Evolutionary conservation across 2,113 vertebrate species (phyloP).

Genomic region (Odocoileus hemionus): DNA sequence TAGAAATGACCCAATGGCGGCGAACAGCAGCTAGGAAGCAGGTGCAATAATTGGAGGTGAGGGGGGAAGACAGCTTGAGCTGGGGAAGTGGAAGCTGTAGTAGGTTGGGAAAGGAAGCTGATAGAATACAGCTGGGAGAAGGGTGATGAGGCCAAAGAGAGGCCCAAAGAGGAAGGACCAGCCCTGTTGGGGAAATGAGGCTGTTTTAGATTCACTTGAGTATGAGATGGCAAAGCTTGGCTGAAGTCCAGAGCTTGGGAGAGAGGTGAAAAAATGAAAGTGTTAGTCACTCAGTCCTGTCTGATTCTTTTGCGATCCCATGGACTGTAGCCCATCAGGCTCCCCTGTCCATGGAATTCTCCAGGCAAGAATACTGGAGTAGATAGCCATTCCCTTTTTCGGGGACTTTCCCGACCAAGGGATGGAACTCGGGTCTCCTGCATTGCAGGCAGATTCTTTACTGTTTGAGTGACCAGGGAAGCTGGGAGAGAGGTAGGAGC

Average conservation of each 20-base stretch:
- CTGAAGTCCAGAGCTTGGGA: neutral
- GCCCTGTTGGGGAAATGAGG: accelerated
- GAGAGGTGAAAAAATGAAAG: neutral
- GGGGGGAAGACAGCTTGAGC: neutral
- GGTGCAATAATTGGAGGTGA: accelerated
- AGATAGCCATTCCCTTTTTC: neutral
- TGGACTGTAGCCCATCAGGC: neutral
- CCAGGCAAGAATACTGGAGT: neutral
- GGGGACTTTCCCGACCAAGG: neutral
- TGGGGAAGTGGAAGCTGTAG: neutral
- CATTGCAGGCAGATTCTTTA: neutral
- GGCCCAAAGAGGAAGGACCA: neutral
- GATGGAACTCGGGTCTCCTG: neutral
- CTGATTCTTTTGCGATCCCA: neutral
- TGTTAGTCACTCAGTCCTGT: neutral
- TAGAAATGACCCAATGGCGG: no score
- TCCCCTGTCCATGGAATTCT: neutral
- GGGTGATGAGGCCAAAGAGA: neutral
- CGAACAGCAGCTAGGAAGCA: neutral
- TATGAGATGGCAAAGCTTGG: neutral
- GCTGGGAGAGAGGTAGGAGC: neutral
- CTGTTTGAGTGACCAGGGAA: neutral
- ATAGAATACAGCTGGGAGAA: neutral
- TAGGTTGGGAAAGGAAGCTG: neutral
- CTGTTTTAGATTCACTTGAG: neutral